Evolutionary conservation across 2,113 vertebrate species (phyloP).

Genomic region (Condylura cristata): DNA sequence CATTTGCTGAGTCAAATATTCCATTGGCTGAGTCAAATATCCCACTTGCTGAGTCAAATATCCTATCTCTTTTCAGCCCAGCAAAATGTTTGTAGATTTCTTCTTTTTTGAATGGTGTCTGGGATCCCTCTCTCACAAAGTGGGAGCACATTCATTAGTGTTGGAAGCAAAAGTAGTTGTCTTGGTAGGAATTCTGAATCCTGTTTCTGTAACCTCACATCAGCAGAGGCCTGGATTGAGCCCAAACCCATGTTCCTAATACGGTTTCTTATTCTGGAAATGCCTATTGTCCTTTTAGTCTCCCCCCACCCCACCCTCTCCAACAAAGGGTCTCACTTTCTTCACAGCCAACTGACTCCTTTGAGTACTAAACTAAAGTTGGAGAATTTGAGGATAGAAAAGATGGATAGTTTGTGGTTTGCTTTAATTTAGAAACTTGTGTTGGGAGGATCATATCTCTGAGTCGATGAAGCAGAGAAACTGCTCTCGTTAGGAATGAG

Average conservation of each 20-base stretch:
- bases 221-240: slow-evolving; percentile 22
- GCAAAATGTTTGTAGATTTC: slow-evolving; percentile 56
- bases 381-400: slow-evolving; percentile 44
- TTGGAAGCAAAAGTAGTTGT: slow-evolving; percentile 57
- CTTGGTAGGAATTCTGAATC: slow-evolving; percentile 58
- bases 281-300: slow-evolving; percentile 43
- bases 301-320: background rate
- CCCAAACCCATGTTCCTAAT: slow-evolving; percentile 38
- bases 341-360: slow-evolving; percentile 38
- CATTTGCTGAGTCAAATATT: slow-evolving; percentile 12
- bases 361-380: slow-evolving; percentile 45
- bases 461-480: slow-evolving; percentile 3
- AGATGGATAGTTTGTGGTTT: slow-evolving; percentile 37
- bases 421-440: slow-evolving; percentile 39
- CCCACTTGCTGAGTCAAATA: background rate
- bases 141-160: background rate
- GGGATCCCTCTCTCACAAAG: slow-evolving; percentile 45
- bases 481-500: background rate
- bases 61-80: background rate
- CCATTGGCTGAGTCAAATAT: slow-evolving; percentile 11
- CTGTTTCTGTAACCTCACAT: slow-evolving; percentile 49
- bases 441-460: background rate
- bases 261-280: slow-evolving; percentile 54
- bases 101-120: slow-evolving; percentile 48
- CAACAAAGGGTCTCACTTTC: slow-evolving; percentile 9